Base-by-base conservation (phyloP, 2,113 vertebrate species). In the Misgurnus anguillicaudatus region DNA sequence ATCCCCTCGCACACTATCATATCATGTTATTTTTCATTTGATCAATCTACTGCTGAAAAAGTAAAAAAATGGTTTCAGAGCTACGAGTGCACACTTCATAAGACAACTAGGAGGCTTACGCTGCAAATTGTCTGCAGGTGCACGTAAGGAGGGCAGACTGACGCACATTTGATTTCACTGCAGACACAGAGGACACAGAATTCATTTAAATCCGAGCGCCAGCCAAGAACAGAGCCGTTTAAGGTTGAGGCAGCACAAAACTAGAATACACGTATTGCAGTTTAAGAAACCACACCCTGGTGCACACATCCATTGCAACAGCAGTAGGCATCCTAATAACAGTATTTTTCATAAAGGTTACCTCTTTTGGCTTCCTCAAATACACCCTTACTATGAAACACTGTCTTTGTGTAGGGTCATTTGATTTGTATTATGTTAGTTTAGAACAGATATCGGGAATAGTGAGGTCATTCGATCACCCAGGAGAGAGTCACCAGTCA, bases 381-480 rank as follows among this genome's bases (percentile, higher is more conserved):
- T 19, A 39, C 45, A 5, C 9, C 64, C 11, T 45, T 19, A 48
- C 47, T 57, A 51, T 61, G 21, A 31, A 19, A 48, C 19, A 21
- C 51, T 6, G 19, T 19, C 5, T 36, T 62, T 9, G 31, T 36
- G 11, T 58, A 21, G 3, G 19, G 55, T 78, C 24, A 67, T 48
- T 69, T 69, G 75, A 81, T 74, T 77, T 51, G 60, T 72, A 65
- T n/a, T 5, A 73, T 36, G 60, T 73, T 61, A 62, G 42, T 31
- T 45, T 62, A 67, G 41, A 13, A 58, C 24, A 38, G 36, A 78
- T 88, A 85, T 86, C 89, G 64, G 85, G 81, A 89, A 89, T 4
- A 60, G 8, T 48, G 90, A 91, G 85, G 85, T 91, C 89, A 92
- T 85, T 62, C 1, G 31, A 51, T 14, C 39, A 64, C 39, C 62